Base-by-base conservation (phyloP, 1,140 invertebrate species). In the Acromyrmex charruanus region DNA sequence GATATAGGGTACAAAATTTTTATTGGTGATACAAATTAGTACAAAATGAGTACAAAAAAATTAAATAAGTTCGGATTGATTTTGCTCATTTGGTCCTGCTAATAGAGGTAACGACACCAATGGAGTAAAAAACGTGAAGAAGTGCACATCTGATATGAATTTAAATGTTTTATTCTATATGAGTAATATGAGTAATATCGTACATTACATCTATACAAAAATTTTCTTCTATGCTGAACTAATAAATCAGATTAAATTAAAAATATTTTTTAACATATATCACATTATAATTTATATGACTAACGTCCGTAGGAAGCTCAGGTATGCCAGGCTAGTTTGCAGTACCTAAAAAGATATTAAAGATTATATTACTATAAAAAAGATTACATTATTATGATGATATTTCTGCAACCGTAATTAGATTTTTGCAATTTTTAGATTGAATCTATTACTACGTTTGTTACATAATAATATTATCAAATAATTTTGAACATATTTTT, bases 231-330 rank as follows among this genome's bases (percentile, higher is more conserved):
- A 51, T 14, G 1, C 59, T 49, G 5, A 49, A 49, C 21, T 44
- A 4, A 25, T 39, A 49, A 44, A 25, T 1, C 9, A 58, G 1
- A 49, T 68, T 10, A 58, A 71, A 58, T n/a, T 25, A 1, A 69
- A 21, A 39, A 44, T 44, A 71, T 72, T 59, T 16, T 0, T 72
- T 49, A 31, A 10, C n/a, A 58, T 58, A 28, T 69, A 3, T 21
- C 21, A 77, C 12, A 49, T 51, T 51, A 14, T 44, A 58, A 82
- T 85, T 80, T 80, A 86, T 16, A 86, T 71, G 14, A 86, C 6
- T 68, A 86, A 71, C 3, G 85, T 72, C 1, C 79, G 28, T 39
- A 87, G 77, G 55, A 87, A 82, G 65, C 79, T 87, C 53, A 87
- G 2, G 44, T 87, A 87, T 1, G 68, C 85, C 12, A 87, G 1